These are phyloP conservation scores for Phocides pigmalion DNA, from an alignment of 1,140 invertebrate species.

Conservation along the genomic window DNA sequence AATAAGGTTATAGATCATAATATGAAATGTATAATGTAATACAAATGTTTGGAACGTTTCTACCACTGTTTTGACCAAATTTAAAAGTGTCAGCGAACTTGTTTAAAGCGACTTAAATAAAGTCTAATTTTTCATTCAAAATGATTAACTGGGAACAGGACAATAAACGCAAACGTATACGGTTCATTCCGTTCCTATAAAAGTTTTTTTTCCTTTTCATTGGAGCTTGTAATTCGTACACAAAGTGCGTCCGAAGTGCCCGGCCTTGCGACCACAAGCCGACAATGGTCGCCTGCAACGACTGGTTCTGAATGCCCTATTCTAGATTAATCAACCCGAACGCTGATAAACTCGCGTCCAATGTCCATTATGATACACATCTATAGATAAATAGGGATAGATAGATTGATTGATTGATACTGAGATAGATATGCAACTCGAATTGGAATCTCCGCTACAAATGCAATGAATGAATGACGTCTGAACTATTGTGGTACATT, in stretches of 20 bases:
- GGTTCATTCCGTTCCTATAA: neutral
- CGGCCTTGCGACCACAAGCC: slow-evolving; percentile 1
- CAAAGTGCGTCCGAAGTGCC: slow-evolving; percentile 8
- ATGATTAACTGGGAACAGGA: no score
- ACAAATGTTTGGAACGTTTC: no score
- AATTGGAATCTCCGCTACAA: slow-evolving; percentile 15
- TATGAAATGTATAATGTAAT: no score
- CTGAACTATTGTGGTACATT: neutral
- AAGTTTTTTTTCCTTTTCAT: neutral
- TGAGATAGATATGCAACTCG: neutral
- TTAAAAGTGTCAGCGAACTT: no score
- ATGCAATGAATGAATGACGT: slow-evolving; percentile 10
- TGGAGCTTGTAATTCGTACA: slow-evolving; percentile 1
- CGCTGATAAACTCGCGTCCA: slow-evolving; percentile 22
- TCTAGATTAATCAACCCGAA: slow-evolving; percentile 22
- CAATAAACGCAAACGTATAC: neutral
- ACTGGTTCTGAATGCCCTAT: slow-evolving; percentile 18
- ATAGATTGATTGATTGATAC: neutral
- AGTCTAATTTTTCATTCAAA: no score
- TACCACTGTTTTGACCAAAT: no score
- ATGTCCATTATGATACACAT: slow-evolving; percentile 23
- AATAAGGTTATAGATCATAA: no score
- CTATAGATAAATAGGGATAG: neutral
- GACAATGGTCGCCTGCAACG: neutral
- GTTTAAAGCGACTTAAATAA: no score